Conservation (phyloP, 2,888 invertebrate genomes). For the Habroteleia sp. region DNA sequence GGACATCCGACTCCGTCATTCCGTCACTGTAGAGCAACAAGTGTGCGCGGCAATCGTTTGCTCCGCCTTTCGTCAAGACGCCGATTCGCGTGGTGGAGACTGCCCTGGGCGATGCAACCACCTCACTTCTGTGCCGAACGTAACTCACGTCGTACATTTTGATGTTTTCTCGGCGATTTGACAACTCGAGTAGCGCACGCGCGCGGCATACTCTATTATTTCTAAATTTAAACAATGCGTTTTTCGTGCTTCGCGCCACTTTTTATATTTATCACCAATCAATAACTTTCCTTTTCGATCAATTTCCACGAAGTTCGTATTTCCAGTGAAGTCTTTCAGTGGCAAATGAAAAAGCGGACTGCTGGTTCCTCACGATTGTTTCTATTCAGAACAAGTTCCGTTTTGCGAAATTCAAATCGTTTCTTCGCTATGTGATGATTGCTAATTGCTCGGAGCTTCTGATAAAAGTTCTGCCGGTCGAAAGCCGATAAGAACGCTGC, state of each 20-base stretch:
- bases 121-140: slow-evolving; percentile 78
- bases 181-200: slow-evolving; percentile 36
- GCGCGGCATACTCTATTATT: slow-evolving; percentile 29
- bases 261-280: too few species aligned
- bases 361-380: too few species aligned
- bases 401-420: not conserved
- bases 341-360: too few species aligned
- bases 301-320: too few species aligned
- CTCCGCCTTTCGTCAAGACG: slow-evolving; percentile 73
- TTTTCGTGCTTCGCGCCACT: not conserved
- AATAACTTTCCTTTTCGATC: too few species aligned
- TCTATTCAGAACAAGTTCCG: too few species aligned
- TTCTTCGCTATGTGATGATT: slow-evolving; percentile 21
- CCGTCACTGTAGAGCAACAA: slow-evolving; percentile 77
- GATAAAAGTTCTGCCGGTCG: slow-evolving; percentile 40
- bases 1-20: slow-evolving; percentile 61
- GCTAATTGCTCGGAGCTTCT: slow-evolving; percentile 17
- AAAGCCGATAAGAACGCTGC: slow-evolving; percentile 46
- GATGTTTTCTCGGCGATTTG: slow-evolving; percentile 50
- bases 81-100: slow-evolving; percentile 64
- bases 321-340: too few species aligned
- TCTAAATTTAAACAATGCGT: slow-evolving; percentile 2
- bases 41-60: slow-evolving; percentile 73
- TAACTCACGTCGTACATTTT: slow-evolving; percentile 67
- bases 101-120: slow-evolving; percentile 73